A percentile compares a stretch with the other conserved stretches of the same genome.
Conservation (phyloP, 2,113 vertebrate species). For the Chaenogobius annularis region DNA sequence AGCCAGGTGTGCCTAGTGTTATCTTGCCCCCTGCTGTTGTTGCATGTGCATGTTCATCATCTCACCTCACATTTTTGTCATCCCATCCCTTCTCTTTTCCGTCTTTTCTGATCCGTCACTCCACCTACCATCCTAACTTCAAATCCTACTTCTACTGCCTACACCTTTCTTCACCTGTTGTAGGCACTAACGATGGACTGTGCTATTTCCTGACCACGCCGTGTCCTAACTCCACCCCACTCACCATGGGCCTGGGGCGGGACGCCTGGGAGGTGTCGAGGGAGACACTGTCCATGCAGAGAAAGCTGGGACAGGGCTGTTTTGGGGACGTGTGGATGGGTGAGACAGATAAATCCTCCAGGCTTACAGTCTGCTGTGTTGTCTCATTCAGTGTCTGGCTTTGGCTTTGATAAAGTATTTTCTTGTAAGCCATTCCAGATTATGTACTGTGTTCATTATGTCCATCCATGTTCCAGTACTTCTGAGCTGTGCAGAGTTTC, state of each 20-base stretch:
- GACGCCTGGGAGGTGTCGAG: conserved; percentile 94
- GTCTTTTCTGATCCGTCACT: conserved; percentile 25
- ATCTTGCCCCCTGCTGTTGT: conserved; percentile 26
- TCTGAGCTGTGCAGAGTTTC: conserved; percentile 34
- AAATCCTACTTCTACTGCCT: conserved; percentile 7
- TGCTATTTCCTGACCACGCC: conserved; percentile 85
- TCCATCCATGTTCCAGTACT: conserved; percentile 22
- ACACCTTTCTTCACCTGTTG: conserved; percentile 19
- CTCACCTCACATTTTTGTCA: conserved; percentile 69
- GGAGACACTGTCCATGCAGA: conserved; percentile 79
- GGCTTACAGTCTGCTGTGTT: conserved; percentile 17
- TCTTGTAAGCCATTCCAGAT: neutral
- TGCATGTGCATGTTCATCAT: conserved; percentile 79
- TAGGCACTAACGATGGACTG: conserved; percentile 90
- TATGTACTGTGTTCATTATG: conserved; percentile 10
- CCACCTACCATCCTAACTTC: conserved; percentile 18
- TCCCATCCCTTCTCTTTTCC: conserved; percentile 23
- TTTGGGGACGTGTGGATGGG: conserved; percentile 97
- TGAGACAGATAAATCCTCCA: conserved; percentile 72
- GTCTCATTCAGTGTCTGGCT: conserved; percentile 6
- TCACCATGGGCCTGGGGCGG: conserved; percentile 90
- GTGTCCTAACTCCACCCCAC: conserved; percentile 85
- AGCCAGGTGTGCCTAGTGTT: conserved; percentile 59
- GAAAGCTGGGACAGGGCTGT: conserved; percentile 92
- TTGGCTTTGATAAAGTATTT: neutral